Evolutionary conservation across 2,113 vertebrate genomes (phyloP).

Genomic region (Henicopernis longicauda): DNA sequence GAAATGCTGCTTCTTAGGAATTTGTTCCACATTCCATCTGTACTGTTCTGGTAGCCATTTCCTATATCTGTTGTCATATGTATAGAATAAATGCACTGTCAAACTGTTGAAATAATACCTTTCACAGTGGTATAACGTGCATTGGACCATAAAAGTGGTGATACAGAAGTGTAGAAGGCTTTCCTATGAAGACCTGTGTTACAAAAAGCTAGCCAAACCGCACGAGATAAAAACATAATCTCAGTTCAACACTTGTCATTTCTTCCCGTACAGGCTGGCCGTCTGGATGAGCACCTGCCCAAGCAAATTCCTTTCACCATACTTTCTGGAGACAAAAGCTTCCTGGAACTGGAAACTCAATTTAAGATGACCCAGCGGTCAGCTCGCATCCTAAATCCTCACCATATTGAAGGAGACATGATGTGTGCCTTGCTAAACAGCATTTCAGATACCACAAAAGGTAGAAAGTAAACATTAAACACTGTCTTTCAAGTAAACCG

Average conservation of each 20-base stretch:
- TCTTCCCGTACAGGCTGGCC: conserved; percentile 72
- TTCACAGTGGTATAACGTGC: not conserved
- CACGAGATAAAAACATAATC: not conserved
- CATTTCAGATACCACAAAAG: conserved; percentile 81
- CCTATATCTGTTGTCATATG: fast-evolving
- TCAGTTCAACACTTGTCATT: not conserved
- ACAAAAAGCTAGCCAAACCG: not conserved
- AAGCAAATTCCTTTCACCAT: conserved; percentile 83
- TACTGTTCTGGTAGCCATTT: not conserved
- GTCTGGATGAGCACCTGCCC: conserved; percentile 78
- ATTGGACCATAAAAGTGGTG: not conserved
- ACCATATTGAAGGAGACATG: conserved; percentile 78
- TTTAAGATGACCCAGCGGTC: conserved; percentile 79
- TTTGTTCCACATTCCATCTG: not conserved
- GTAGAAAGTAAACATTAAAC: conserved; percentile 60
- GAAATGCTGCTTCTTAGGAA: not conserved
- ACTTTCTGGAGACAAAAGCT: conserved; percentile 83
- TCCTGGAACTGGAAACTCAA: conserved; percentile 77
- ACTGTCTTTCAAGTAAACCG: not conserved
- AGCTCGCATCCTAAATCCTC: conserved; percentile 77
- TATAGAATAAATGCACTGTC: not conserved
- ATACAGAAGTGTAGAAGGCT: not conserved
- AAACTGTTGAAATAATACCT: not conserved
- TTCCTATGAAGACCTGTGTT: not conserved
- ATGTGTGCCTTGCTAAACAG: conserved; percentile 83